A percentile compares a stretch with the other conserved stretches of the same genome.
Evolutionary conservation across 1,140 invertebrate species (phyloP).

Genomic region (Subanguina moxae): DNA sequence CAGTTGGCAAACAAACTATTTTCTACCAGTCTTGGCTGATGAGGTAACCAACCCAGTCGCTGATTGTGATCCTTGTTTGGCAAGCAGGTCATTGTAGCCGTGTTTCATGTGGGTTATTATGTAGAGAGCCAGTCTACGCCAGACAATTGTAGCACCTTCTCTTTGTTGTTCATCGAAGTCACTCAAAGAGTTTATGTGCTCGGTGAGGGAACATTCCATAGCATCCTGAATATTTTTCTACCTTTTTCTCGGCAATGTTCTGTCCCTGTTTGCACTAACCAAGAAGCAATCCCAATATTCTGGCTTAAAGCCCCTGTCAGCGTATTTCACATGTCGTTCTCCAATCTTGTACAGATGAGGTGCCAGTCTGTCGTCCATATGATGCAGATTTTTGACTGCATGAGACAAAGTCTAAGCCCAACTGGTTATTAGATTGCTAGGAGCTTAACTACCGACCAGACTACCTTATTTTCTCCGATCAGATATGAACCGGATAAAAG

Average conservation of each 20-base stretch:
- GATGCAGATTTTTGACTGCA: conserved; percentile 57
- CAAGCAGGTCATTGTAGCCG: conserved; percentile 27
- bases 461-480: too few relatives aligned
- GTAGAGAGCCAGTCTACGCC: conserved; percentile 52
- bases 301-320: conserved; percentile 53
- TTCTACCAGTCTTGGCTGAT: too few relatives aligned
- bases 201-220: conserved; percentile 46
- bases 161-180: conserved; percentile 45
- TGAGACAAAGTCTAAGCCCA: conserved; percentile 50
- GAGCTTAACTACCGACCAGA: too few relatives aligned
- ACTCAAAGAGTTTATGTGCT: conserved; percentile 39
- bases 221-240: conserved; percentile 49
- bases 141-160: conserved; percentile 45
- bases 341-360: conserved; percentile 48
- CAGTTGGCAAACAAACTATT: too few relatives aligned
- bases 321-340: conserved; percentile 53
- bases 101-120: conserved; percentile 54
- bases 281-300: conserved; percentile 58
- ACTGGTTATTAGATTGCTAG: too few relatives aligned
- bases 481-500: too few relatives aligned
- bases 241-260: neutral
- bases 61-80: too few relatives aligned
- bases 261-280: conserved; percentile 34
- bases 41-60: too few relatives aligned
- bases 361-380: conserved; percentile 47